Conservation (phyloP, 2,797 vertebrate species). For the Simalia tracyae region DNA sequence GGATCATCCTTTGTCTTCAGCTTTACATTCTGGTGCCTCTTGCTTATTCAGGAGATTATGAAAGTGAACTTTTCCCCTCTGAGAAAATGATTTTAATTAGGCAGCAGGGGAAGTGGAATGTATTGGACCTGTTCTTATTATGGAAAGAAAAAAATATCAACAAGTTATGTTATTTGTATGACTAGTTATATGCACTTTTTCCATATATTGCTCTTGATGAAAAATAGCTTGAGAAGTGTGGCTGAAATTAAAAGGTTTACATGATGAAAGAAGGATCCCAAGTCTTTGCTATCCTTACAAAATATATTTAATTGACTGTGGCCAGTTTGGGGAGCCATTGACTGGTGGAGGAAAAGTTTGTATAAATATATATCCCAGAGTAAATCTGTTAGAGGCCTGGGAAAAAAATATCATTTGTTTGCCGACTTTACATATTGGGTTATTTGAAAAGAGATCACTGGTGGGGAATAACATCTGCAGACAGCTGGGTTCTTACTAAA, state of each 20-base stretch:
- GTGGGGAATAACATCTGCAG: not conserved
- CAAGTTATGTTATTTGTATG: fast-evolving
- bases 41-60: not conserved
- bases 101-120: not conserved
- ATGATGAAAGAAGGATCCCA: not conserved
- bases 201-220: not conserved
- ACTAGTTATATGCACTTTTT: not conserved
- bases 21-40: conserved; percentile 9
- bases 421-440: not conserved
- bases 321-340: not conserved
- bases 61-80: not conserved
- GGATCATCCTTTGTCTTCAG: conserved; percentile 5
- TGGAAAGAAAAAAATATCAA: not conserved
- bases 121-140: not conserved
- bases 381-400: not conserved
- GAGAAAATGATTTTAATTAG: conserved; percentile 3
- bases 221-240: not conserved
- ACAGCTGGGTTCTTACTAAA: not conserved
- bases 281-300: not conserved
- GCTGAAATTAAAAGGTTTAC: not conserved
- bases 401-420: not conserved
- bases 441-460: not conserved
- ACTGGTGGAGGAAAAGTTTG: not conserved
- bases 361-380: not conserved
- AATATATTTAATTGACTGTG: not conserved